Percentiles rank a stretch among this genome's conserved stretches.
Evolutionary conservation across 2,797 vertebrate genomes (phyloP).

Genomic region (Crypturellus tataupa): DNA sequence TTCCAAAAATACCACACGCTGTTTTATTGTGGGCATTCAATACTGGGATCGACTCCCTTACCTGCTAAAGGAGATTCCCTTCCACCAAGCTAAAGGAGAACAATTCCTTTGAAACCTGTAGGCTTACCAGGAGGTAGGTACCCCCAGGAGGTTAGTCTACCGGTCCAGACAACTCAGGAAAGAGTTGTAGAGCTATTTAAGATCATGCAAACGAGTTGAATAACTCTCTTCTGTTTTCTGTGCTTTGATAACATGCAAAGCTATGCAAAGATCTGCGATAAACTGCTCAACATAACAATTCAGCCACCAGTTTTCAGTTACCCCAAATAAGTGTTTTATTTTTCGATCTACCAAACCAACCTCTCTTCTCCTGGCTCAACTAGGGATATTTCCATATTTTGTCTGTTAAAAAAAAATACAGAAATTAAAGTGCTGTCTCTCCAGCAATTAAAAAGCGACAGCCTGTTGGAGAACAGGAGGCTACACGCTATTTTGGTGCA

Average conservation of each 20-base stretch:
- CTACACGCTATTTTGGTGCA: neutral
- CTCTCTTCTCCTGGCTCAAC: neutral
- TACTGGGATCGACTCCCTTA: neutral
- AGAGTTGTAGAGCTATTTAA: neutral
- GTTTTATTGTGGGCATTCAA: neutral
- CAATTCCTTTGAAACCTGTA: neutral
- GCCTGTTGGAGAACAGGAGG: conserved; percentile 20
- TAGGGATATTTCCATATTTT: neutral
- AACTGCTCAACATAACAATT: neutral
- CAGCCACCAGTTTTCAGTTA: neutral
- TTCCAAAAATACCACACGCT: neutral
- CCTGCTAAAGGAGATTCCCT: no score
- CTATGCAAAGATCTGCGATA: neutral
- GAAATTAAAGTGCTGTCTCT: conserved; percentile 12
- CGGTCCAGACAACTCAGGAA: neutral
- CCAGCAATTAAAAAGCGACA: conserved; percentile 52
- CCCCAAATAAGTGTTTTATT: neutral
- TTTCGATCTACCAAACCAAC: neutral
- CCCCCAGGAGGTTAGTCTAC: neutral
- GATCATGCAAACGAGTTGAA: neutral
- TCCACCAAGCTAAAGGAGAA: neutral
- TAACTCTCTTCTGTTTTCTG: neutral
- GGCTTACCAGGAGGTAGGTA: neutral
- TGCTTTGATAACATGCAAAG: neutral
- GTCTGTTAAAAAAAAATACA: neutral